phyloP scores from a whole-genome alignment of 37 sponge, comb jelly and placozoan genomes.

The Spongia lamella region DNA sequence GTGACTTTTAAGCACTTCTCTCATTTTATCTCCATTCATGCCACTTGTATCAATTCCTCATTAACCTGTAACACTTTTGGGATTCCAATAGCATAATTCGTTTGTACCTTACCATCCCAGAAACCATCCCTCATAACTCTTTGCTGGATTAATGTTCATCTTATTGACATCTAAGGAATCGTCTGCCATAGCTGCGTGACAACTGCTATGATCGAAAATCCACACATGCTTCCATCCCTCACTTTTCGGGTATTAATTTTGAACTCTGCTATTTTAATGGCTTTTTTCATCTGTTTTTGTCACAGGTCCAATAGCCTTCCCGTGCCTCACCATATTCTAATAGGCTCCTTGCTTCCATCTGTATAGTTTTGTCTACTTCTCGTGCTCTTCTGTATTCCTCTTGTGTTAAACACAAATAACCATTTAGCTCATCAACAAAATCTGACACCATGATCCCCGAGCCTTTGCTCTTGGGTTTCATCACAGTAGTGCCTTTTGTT shows the following conservation, averaged over 20 bases:
- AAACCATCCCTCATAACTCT: constrained; percentile 20
- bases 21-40: constrained; percentile 23
- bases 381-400: constrained; percentile 25
- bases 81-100: constrained; percentile 16
- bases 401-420: constrained; percentile 25
- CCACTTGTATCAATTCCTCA: constrained; percentile 11
- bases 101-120: constrained; percentile 12
- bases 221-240: constrained; percentile 37
- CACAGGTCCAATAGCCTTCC: constrained; percentile 45
- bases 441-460: constrained; percentile 53
- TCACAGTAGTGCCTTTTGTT: constrained; percentile 16
- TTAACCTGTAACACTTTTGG: constrained; percentile 21
- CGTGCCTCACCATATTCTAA: constrained; percentile 5
- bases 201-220: constrained; percentile 61
- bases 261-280: constrained; percentile 34
- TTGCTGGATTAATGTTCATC: constrained; percentile 36
- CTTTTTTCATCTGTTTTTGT: constrained; percentile 35
- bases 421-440: constrained; percentile 38
- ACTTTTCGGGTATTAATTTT: constrained; percentile 60
- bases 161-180: constrained; percentile 24
- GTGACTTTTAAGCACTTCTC: constrained; percentile 8
- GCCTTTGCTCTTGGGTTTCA: constrained; percentile 39
- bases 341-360: neutral
- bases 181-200: constrained; percentile 47
- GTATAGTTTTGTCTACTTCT: neutral